Conservation (phyloP, 2,113 vertebrate genomes). For the Phalacrocorax aristotelis region DNA sequence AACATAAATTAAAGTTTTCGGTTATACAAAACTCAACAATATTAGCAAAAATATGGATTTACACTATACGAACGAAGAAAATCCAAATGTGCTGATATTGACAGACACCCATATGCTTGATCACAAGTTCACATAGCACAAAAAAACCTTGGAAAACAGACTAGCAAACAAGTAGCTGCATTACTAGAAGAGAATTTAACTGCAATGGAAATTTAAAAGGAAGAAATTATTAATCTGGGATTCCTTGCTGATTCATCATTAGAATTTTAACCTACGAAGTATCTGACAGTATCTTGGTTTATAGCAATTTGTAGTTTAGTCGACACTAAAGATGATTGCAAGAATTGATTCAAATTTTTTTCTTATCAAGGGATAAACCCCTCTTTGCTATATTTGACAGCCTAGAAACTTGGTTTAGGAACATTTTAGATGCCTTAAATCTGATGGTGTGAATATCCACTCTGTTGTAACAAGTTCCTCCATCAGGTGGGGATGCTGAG, state of each 20-base stretch:
- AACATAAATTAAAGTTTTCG: background rate
- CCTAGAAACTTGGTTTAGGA: background rate
- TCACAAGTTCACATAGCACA: background rate
- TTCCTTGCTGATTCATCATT: background rate
- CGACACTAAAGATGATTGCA: background rate
- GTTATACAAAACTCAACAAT: background rate
- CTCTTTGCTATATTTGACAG: background rate
- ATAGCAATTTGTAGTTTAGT: background rate
- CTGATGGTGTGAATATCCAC: background rate
- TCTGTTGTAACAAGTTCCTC: background rate
- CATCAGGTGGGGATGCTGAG: background rate
- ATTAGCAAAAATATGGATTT: background rate
- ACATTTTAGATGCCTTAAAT: background rate
- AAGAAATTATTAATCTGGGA: background rate
- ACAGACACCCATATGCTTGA: background rate
- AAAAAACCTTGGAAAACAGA: background rate
- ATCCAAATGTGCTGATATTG: background rate
- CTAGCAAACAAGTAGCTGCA: background rate
- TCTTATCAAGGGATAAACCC: background rate
- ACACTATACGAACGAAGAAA: background rate
- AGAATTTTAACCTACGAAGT: background rate
- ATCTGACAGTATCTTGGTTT: background rate
- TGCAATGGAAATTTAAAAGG: background rate
- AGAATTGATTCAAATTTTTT: background rate
- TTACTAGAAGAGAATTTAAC: background rate